phyloP scores from a whole-genome alignment of 2,113 vertebrate species.

The Tringa solitaria region DNA sequence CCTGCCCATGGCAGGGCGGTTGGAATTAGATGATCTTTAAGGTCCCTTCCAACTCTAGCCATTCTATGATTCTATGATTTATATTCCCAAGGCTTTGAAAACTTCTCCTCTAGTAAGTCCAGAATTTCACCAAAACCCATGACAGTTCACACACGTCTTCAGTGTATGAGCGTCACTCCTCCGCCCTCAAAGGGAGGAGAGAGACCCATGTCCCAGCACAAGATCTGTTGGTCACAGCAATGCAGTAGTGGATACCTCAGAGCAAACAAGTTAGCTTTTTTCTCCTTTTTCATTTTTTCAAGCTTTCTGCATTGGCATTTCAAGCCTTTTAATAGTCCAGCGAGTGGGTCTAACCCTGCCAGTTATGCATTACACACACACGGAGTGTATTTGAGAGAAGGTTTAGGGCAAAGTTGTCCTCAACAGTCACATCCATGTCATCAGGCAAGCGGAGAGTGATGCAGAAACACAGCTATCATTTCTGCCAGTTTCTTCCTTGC shows the following conservation, averaged over 20 bases:
- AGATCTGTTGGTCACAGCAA: neutral
- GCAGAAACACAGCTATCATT: neutral
- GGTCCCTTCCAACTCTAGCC: no score
- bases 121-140: fast-evolving
- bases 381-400: neutral
- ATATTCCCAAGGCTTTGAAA: neutral
- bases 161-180: fast-evolving
- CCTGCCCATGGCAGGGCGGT: no score
- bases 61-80: no score
- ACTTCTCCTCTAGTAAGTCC: neutral
- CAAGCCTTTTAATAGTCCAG: neutral
- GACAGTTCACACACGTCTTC: neutral
- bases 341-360: neutral
- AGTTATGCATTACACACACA: neutral
- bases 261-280: neutral
- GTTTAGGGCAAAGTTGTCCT: neutral
- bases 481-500: neutral
- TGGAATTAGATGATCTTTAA: no score
- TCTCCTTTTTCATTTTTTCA: neutral
- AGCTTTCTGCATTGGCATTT: neutral
- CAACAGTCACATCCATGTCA: neutral
- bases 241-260: neutral
- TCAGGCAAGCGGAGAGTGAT: neutral
- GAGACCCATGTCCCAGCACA: neutral
- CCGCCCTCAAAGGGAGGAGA: neutral